Evolutionary conservation across 2,113 vertebrate species (phyloP).

Genomic region (Harpagus bidentatus): DNA sequence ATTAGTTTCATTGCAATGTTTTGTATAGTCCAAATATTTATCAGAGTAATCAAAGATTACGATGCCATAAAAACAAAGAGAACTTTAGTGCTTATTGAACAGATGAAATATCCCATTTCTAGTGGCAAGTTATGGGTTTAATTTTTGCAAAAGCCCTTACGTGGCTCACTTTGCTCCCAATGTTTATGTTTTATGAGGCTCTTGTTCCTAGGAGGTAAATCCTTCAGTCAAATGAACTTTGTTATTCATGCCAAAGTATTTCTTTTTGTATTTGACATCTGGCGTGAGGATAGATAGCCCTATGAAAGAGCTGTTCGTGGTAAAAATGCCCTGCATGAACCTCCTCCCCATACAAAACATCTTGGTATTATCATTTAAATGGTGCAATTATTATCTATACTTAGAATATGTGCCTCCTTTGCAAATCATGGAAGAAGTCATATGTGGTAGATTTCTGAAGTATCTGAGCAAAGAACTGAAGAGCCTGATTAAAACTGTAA

Average conservation of each 20-base stretch:
- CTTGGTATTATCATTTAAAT: constrained; percentile 67
- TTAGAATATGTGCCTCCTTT: constrained; percentile 18
- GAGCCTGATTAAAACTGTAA: constrained; percentile 22
- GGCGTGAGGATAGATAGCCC: not conserved
- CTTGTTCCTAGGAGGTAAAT: constrained; percentile 63
- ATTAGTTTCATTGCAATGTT: constrained; percentile 47
- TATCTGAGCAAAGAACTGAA: not conserved
- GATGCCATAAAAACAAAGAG: constrained; percentile 59
- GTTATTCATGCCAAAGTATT: constrained; percentile 25
- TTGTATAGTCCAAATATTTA: constrained; percentile 67
- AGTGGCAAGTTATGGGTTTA: constrained; percentile 57
- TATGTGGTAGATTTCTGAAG: constrained; percentile 45
- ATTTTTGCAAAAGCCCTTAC: constrained; percentile 55
- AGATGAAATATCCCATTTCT: constrained; percentile 57
- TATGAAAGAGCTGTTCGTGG: not conserved
- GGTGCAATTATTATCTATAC: constrained; percentile 27
- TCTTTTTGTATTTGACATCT: constrained; percentile 52
- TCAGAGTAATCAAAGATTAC: constrained; percentile 71
- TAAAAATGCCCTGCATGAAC: not conserved
- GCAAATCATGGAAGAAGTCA: constrained; percentile 36
- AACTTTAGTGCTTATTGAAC: constrained; percentile 60
- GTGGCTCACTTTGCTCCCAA: constrained; percentile 24
- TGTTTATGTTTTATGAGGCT: constrained; percentile 52
- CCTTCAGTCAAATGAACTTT: constrained; percentile 57
- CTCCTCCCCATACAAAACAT: constrained; percentile 24